Conservation (phyloP, 2,888 invertebrate genomes). For the Balanococcus diminutus region DNA sequence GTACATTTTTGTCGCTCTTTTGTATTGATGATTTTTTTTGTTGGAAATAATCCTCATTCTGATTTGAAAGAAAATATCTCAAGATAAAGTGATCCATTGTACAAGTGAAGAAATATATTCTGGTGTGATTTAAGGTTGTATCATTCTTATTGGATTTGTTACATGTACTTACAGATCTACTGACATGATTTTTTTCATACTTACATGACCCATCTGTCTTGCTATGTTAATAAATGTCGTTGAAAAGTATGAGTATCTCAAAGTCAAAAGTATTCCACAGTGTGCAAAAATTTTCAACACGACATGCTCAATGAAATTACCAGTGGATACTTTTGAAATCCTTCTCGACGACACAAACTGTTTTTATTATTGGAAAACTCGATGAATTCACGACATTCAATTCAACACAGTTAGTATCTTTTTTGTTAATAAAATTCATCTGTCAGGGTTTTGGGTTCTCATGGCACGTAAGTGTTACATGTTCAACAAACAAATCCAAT, state of each 20-base stretch:
- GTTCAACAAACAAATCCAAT: constrained; percentile 14
- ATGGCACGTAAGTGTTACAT: background rate
- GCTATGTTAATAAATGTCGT: background rate
- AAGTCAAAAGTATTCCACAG: background rate
- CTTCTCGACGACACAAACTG: background rate
- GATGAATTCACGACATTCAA: constrained; percentile 1
- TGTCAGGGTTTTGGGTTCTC: background rate
- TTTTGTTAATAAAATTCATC: background rate
- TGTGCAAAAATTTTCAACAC: background rate
- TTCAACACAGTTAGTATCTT: constrained; percentile 31
- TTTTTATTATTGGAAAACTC: background rate
- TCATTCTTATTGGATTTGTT: background rate
- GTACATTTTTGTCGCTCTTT: background rate
- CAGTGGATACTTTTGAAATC: background rate
- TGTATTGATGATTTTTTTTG: background rate
- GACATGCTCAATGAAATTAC: background rate
- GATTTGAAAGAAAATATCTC: background rate
- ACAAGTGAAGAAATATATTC: background rate
- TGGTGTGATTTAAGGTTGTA: background rate
- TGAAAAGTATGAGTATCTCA: background rate
- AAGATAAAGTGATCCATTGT: background rate
- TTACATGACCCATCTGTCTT: background rate
- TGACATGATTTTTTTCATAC: background rate
- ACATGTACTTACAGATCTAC: background rate
- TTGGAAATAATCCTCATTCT: background rate